phyloP scores from a whole-genome alignment of 2,888 invertebrate species.

The Drosophila acutilabella region DNA sequence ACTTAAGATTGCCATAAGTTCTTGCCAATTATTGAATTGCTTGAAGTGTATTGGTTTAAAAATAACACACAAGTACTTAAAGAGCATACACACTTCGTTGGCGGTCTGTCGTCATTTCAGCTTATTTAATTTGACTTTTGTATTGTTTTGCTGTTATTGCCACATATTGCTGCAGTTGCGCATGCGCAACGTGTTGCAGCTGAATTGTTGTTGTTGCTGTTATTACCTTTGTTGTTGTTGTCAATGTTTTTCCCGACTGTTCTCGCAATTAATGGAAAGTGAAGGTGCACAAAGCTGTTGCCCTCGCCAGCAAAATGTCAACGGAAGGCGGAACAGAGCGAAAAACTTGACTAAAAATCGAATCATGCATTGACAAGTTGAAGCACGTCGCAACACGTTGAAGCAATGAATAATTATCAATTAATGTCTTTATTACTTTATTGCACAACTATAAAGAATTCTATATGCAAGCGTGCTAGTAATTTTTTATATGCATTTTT shows the following conservation, averaged over 20 bases:
- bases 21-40: background rate
- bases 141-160: conserved; percentile 35
- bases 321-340: conserved; percentile 15
- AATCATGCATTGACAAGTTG: conserved; percentile 15
- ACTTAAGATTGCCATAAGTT: background rate
- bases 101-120: background rate
- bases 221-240: conserved; percentile 12
- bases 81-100: background rate
- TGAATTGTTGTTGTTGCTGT: conserved; percentile 19
- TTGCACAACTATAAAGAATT: conserved; percentile 2
- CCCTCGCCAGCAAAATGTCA: conserved; percentile 48
- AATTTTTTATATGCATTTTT: background rate
- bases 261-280: conserved; percentile 67
- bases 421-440: conserved; percentile 1
- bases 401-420: conserved; percentile 16
- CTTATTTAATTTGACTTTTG: conserved; percentile 28
- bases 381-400: conserved; percentile 14
- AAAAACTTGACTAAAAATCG: conserved; percentile 10
- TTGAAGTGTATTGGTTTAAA: background rate
- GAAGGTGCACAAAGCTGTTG: conserved; percentile 54
- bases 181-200: conserved; percentile 55
- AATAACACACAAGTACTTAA: conserved; percentile 16
- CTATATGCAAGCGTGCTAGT: background rate
- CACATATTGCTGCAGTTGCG: conserved; percentile 37
- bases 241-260: conserved; percentile 48